phyloP scores from a whole-genome alignment of 2,888 invertebrate genomes.

The Ochlodes sylvanus region DNA sequence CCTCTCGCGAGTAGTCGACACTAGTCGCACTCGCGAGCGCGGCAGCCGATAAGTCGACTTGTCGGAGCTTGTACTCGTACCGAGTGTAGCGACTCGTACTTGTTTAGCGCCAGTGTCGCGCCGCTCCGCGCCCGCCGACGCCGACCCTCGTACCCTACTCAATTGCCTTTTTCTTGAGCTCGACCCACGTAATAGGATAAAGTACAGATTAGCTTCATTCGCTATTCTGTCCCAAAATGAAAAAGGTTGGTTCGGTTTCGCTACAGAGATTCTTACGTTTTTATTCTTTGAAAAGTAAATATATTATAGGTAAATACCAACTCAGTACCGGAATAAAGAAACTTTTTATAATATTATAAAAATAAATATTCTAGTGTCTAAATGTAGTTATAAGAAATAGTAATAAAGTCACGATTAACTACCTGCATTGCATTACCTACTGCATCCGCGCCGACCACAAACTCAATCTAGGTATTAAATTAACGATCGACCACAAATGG shows the following conservation, averaged over 20 bases:
- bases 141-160: conserved; percentile 62
- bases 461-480: conserved; percentile 71
- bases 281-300: conserved; percentile 20
- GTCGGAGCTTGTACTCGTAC: conserved; percentile 55
- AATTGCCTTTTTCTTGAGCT: conserved; percentile 80
- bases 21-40: conserved; percentile 44
- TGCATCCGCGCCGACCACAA: conserved; percentile 52
- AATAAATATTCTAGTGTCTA: neutral
- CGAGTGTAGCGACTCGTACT: conserved; percentile 62
- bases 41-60: conserved; percentile 69
- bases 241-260: conserved; percentile 50
- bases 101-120: conserved; percentile 61
- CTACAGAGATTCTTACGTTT: conserved; percentile 11
- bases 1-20: conserved; percentile 38
- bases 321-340: neutral
- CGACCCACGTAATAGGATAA: conserved; percentile 78
- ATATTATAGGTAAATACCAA: neutral
- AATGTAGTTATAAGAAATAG: conserved; percentile 12
- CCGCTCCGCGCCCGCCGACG: conserved; percentile 42
- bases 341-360: neutral
- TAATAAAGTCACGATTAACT: conserved; percentile 25
- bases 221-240: conserved; percentile 69
- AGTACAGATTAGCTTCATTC: conserved; percentile 78
- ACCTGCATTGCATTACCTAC: conserved; percentile 23
- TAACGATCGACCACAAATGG: conserved; percentile 70